Evolutionary conservation across 2,888 invertebrate genomes (phyloP), one percentile per base, ranked within the genome.

Genomic region (Ferrisia virgata): DNA sequence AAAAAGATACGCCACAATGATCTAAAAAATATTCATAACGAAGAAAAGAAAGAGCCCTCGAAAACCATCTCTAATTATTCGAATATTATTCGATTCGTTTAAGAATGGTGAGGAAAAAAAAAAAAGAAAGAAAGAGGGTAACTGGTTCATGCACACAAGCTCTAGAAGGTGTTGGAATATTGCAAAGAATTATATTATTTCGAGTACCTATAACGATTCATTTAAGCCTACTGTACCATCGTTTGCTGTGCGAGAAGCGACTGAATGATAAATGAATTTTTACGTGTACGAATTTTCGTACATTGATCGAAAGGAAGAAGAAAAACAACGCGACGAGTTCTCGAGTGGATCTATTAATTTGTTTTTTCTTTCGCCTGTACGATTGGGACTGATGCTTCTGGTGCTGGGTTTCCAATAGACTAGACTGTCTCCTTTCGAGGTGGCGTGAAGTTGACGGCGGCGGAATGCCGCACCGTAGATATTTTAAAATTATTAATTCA

Each of bases 281-380:
- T 72, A 25, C 18, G 72, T 4, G 4, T 31, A 33, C 22, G 28
- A 72, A 33, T 72, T 72, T 72, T 36, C 36, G 13, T 64, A 22
- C 18, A 4, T 9, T 31, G 64, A 15, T 15, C 31, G 11, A 2
- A 72, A 72, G n/a, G 8, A 72, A 72, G n/a, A 18, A 72, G 28
- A 64, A 64, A 72, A 72, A n/a, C n/a, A n/a, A n/a, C n/a, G n/a
- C 72, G 33, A 72, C 33, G 36, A 33, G 72, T 72, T 72, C n/a
- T 72, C 72, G n/a, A 72, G 72, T 72, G 72, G 72, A 72, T 72
- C 72, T 72, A 72, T 72, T 72, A 72, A 72, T 72, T 72, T 72
- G 72, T 31, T 36, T 31, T 72, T 72, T 72, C 9, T 22, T 72
- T 36, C 36, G 4, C n/a, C 72, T 18, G 69, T 2, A n/a, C 69